These are phyloP conservation scores for Tridacna crocea DNA, from an alignment of 2,888 invertebrate genomes.

Conservation along the genomic window DNA sequence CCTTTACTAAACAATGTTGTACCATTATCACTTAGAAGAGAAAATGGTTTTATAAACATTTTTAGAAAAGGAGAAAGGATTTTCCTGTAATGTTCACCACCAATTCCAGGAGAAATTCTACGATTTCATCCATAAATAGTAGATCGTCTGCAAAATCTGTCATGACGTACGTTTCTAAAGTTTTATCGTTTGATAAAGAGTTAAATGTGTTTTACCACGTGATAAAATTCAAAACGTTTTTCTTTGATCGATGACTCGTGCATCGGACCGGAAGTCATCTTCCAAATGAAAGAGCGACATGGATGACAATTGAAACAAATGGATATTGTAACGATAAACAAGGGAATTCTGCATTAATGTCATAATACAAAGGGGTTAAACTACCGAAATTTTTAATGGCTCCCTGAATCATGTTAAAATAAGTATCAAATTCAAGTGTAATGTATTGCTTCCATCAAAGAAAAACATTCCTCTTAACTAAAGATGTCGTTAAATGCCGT, in stretches of 20 bases:
- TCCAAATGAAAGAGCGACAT: conserved; percentile 3
- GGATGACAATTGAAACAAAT: conserved; percentile 21
- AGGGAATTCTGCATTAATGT: conserved; percentile 11
- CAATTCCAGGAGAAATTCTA: too few species aligned
- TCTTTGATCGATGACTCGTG: background rate
- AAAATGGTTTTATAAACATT: too few species aligned
- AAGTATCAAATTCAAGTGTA: conserved; percentile 29
- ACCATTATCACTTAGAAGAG: too few species aligned
- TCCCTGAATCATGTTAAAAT: conserved; percentile 28
- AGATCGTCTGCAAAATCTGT: too few species aligned
- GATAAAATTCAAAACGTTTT: conserved; percentile 12
- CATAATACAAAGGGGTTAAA: conserved; percentile 19
- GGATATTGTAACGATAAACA: conserved; percentile 3
- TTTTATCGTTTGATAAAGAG: background rate
- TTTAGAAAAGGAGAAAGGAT: too few species aligned
- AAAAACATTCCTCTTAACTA: conserved; percentile 28
- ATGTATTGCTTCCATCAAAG: conserved; percentile 23
- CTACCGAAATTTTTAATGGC: conserved; percentile 21
- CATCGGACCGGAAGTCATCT: conserved; percentile 13
- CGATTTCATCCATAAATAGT: too few species aligned
- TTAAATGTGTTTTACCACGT: background rate
- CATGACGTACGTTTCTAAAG: too few species aligned
- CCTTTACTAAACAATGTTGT: too few species aligned
- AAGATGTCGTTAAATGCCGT: conserved; percentile 27
- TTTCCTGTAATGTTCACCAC: too few species aligned